These are phyloP conservation scores for Protomyctophum bolini DNA, from an alignment of 2,113 vertebrate species.

Conservation along the genomic window DNA sequence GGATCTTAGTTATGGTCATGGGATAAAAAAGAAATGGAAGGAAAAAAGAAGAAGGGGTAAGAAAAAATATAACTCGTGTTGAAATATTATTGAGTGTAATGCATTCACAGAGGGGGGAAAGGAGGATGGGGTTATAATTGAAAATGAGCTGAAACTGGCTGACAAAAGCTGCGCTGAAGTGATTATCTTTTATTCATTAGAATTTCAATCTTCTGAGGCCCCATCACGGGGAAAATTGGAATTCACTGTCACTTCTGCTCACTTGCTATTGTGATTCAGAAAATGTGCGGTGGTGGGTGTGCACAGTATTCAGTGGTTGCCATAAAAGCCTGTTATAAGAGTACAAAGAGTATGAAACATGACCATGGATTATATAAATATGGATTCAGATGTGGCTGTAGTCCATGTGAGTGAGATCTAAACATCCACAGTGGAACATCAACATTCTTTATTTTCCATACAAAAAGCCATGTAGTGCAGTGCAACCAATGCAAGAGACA, in stretches of 20 bases:
- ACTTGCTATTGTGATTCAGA: conserved; percentile 59
- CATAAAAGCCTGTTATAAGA: conserved; percentile 11
- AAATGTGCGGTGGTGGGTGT: conserved; percentile 38
- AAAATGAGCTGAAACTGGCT: conserved; percentile 66
- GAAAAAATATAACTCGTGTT: conserved; percentile 19
- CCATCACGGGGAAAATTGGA: conserved; percentile 63
- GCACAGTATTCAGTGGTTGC: conserved; percentile 19
- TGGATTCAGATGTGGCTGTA: conserved; percentile 20
- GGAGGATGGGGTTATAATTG: conserved; percentile 59
- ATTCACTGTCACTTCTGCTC: conserved; percentile 59
- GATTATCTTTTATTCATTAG: conserved; percentile 77
- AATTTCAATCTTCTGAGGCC: conserved; percentile 66
- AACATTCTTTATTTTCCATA: too few relatives aligned
- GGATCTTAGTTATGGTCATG: conserved; percentile 15
- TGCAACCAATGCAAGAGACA: not conserved
- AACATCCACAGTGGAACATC: not conserved
- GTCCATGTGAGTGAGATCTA: not conserved
- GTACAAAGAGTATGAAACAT: conserved; percentile 30
- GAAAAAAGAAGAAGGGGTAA: too few relatives aligned
- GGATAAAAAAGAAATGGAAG: not conserved
- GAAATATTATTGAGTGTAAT: conserved; percentile 59
- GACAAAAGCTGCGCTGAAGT: conserved; percentile 68
- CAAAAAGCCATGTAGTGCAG: too few relatives aligned
- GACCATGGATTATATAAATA: conserved; percentile 28
- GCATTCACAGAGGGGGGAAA: conserved; percentile 46